Percentiles rank a stretch among this genome's conserved stretches.
Evolutionary conservation across 2,888 invertebrate species (phyloP).

Genomic region (Cataglyphis altisquamis): DNA sequence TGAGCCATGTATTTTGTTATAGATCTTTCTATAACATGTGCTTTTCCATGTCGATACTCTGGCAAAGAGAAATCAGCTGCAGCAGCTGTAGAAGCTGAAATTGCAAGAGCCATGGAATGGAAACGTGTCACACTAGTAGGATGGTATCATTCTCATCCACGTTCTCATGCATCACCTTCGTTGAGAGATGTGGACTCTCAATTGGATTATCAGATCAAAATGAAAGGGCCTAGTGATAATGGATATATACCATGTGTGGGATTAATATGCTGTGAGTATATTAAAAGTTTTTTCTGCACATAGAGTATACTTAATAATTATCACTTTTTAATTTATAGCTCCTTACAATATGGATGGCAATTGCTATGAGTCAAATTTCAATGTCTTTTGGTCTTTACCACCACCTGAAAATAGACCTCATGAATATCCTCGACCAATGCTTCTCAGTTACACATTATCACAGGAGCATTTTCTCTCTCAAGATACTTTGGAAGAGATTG

Average conservation of each 20-base stretch:
- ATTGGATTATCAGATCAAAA: constrained; percentile 97
- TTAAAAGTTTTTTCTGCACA: not conserved
- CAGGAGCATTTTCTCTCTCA: constrained; percentile 94
- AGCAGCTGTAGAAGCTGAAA: constrained; percentile 92
- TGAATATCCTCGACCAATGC: constrained; percentile 97
- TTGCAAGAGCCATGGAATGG: constrained; percentile 94
- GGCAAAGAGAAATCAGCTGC: constrained; percentile 93
- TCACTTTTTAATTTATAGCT: constrained; percentile 87
- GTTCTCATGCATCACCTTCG: constrained; percentile 95
- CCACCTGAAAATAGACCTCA: constrained; percentile 96
- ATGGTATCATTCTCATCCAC: constrained; percentile 98
- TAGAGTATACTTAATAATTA: not conserved
- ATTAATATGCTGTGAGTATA: constrained; percentile 94
- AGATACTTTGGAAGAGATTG: constrained; percentile 94
- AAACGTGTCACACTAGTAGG: constrained; percentile 94
- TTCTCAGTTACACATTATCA: constrained; percentile 94
- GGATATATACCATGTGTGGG: constrained; percentile 98
- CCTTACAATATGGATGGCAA: constrained; percentile 94
- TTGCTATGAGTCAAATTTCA: constrained; percentile 93
- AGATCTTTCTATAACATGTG: constrained; percentile 95
- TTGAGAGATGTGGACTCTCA: constrained; percentile 96
- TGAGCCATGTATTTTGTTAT: constrained; percentile 77
- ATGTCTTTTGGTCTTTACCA: constrained; percentile 98
- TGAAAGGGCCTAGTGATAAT: constrained; percentile 96
- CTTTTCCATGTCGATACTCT: constrained; percentile 95